A percentile compares a stretch with the other conserved stretches of the same genome.
These are phyloP conservation scores for Macropis europaea DNA, from an alignment of 2,888 invertebrate genomes.

Conservation along the genomic window DNA sequence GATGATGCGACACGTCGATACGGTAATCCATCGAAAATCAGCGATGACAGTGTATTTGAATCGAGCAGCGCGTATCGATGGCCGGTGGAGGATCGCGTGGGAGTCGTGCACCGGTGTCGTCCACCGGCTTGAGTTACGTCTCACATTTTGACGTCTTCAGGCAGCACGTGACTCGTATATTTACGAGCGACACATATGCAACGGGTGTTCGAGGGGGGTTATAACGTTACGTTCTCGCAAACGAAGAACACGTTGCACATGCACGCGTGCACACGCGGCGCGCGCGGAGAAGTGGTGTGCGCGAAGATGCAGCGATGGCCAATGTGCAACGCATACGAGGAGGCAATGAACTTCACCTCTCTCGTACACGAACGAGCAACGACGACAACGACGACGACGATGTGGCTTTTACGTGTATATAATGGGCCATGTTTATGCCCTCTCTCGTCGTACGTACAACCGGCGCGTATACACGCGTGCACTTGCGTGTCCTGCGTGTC, in stretches of 20 bases:
- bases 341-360: constrained; percentile 80
- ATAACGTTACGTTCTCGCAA: constrained; percentile 13
- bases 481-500: constrained; percentile 48
- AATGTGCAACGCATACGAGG: constrained; percentile 62
- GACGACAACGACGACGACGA: constrained; percentile 63
- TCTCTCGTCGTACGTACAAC: constrained; percentile 57
- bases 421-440: constrained; percentile 77
- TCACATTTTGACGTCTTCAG: constrained; percentile 73
- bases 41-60: background rate
- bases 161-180: constrained; percentile 77
- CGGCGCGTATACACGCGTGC: constrained; percentile 29
- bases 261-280: constrained; percentile 19
- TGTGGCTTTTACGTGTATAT: constrained; percentile 76
- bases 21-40: constrained; percentile 12
- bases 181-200: constrained; percentile 73
- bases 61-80: constrained; percentile 7
- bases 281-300: constrained; percentile 31
- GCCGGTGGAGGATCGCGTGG: constrained; percentile 44
- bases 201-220: constrained; percentile 7
- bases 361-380: constrained; percentile 55
- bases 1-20: background rate
- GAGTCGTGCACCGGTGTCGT: constrained; percentile 44
- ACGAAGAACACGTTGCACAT: constrained; percentile 6
- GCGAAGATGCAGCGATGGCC: constrained; percentile 47
- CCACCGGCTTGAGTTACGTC: constrained; percentile 53